These are phyloP conservation scores for Channa argus DNA, from an alignment of 2,113 vertebrate species.

Conservation along the genomic window DNA sequence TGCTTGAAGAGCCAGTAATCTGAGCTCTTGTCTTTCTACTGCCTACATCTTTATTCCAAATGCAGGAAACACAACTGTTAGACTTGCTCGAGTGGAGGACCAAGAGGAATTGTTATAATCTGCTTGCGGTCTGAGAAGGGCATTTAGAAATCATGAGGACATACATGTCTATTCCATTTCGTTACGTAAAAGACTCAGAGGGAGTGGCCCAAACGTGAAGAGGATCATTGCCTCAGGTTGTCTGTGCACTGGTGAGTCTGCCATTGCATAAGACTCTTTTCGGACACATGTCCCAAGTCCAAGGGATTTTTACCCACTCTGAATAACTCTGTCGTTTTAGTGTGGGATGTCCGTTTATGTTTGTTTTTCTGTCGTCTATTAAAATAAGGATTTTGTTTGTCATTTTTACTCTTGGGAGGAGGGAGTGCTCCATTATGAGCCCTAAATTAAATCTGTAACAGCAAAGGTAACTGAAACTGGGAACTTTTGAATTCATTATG, in stretches of 20 bases:
- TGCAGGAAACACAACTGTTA: background rate
- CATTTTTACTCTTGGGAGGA: too few species aligned
- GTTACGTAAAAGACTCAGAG: slow-evolving; percentile 71
- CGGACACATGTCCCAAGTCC: slow-evolving; percentile 36
- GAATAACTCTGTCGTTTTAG: slow-evolving; percentile 24
- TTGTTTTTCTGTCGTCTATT: slow-evolving; percentile 4
- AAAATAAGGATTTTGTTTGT: too few species aligned
- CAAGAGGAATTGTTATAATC: slow-evolving; percentile 24
- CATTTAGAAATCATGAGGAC: slow-evolving; percentile 44
- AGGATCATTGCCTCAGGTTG: slow-evolving; percentile 54
- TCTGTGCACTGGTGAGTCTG: slow-evolving; percentile 38
- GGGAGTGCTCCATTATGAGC: too few species aligned
- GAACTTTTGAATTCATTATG: too few species aligned
- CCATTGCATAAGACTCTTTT: slow-evolving; percentile 71
- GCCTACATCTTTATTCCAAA: background rate
- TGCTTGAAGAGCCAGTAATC: too few species aligned
- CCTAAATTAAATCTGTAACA: too few species aligned
- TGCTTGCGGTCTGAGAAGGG: slow-evolving; percentile 32
- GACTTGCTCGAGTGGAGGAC: background rate
- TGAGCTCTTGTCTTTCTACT: background rate
- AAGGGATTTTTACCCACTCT: slow-evolving; percentile 39
- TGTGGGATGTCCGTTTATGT: background rate
- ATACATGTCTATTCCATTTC: slow-evolving; percentile 39
- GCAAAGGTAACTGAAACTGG: too few species aligned
- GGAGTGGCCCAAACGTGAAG: slow-evolving; percentile 52